Evolutionary conservation across 1,140 invertebrate genomes (phyloP).

Genomic region (Macrocentrus cingulum): DNA sequence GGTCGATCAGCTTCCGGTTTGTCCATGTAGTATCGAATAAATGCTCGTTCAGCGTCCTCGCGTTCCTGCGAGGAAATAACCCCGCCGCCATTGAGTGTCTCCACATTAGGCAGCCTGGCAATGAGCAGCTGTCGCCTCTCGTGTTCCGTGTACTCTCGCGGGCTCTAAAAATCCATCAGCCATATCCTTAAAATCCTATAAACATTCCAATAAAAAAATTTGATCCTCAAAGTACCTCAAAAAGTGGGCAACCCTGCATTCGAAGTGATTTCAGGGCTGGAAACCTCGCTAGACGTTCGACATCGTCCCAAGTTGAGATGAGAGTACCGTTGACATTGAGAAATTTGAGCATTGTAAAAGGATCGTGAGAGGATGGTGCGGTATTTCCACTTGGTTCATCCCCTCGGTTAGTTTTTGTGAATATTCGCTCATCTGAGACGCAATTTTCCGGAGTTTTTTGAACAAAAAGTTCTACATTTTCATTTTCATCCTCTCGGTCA

Average conservation of each 20-base stretch:
- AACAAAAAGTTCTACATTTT: slow-evolving; percentile 22
- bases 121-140: slow-evolving; percentile 83
- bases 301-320: slow-evolving; percentile 82
- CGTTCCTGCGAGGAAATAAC: slow-evolving; percentile 79
- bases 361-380: slow-evolving; percentile 59
- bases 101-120: slow-evolving; percentile 81
- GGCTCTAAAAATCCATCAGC: slow-evolving; percentile 67
- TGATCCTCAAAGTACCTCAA: slow-evolving; percentile 44
- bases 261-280: slow-evolving; percentile 79
- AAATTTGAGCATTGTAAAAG: slow-evolving; percentile 71
- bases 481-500: slow-evolving; percentile 28
- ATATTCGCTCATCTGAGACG: slow-evolving; percentile 30
- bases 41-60: slow-evolving; percentile 90
- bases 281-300: slow-evolving; percentile 80
- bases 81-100: slow-evolving; percentile 85
- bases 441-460: slow-evolving; percentile 24
- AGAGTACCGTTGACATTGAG: slow-evolving; percentile 84
- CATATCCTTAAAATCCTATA: too few species aligned
- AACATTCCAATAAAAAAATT: too few species aligned
- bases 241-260: slow-evolving; percentile 67
- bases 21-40: slow-evolving; percentile 89
- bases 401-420: slow-evolving; percentile 54
- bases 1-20: slow-evolving; percentile 78
- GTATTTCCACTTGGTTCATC: slow-evolving; percentile 51
- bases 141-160: slow-evolving; percentile 81